Conservation (phyloP, 2,113 vertebrate genomes). For the Scophthalmus maximus region DNA sequence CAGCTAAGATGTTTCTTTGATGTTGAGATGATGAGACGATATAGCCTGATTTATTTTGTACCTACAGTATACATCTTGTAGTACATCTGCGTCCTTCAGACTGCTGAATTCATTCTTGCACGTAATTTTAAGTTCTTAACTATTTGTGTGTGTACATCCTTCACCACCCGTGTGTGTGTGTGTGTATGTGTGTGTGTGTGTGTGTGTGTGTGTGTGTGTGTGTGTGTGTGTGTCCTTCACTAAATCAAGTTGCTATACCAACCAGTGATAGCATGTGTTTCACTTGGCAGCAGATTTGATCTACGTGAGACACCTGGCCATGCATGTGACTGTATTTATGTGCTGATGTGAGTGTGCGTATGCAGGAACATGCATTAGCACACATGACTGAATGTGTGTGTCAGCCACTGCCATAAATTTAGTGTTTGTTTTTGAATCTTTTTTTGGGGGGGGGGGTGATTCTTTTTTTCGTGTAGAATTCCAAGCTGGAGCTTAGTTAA, state of each 20-base stretch:
- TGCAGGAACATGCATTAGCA: neutral
- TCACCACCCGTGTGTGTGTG: conserved; percentile 20
- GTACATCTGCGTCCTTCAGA: neutral
- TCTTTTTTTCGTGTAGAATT: conserved; percentile 13
- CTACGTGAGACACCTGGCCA: conserved; percentile 49
- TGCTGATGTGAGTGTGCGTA: conserved; percentile 15
- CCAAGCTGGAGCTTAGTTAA: conserved; percentile 49
- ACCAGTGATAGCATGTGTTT: conserved; percentile 77
- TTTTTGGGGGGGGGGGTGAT: too few species aligned
- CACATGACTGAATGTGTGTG: neutral
- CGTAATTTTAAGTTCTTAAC: conserved; percentile 20
- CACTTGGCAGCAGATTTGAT: conserved; percentile 73
- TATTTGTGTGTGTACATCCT: conserved; percentile 25
- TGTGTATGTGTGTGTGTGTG: neutral
- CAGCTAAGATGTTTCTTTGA: neutral
- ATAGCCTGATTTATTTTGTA: neutral
- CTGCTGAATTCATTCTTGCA: conserved; percentile 18
- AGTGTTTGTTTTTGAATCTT: conserved; percentile 1
- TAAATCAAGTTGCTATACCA: conserved; percentile 80
- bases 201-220: conserved; percentile 14
- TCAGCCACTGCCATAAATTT: conserved; percentile 12
- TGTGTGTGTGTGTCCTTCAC: conserved; percentile 42
- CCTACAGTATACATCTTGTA: conserved; percentile 3
- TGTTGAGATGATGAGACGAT: neutral
- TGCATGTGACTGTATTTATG: conserved; percentile 42